These are phyloP conservation scores for Psammodynastes pulverulentus DNA, from an alignment of 2,113 vertebrate genomes.

Conservation along the genomic window DNA sequence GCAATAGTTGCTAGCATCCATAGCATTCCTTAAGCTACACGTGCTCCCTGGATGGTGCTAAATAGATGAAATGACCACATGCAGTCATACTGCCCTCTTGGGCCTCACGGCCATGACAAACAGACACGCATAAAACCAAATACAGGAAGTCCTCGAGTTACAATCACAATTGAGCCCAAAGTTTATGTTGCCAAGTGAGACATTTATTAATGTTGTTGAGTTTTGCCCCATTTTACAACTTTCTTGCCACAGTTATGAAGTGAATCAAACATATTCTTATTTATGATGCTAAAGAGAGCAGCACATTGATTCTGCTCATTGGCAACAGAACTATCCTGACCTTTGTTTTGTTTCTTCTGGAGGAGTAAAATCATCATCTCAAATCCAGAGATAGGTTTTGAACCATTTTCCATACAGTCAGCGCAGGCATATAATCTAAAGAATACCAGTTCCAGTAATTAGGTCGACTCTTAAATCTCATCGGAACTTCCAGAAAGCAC, in stretches of 20 bases:
- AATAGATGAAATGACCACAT: not conserved
- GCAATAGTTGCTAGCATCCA: not conserved
- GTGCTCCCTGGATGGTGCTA: not conserved
- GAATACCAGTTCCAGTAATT: not conserved
- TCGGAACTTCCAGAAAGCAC: not conserved
- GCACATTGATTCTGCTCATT: not conserved
- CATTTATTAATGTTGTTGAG: not conserved
- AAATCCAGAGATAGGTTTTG: not conserved
- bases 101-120: not conserved
- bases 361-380: not conserved
- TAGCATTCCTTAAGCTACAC: not conserved
- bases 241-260: not conserved
- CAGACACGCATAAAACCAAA: not conserved
- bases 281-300: not conserved
- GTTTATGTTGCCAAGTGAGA: not conserved
- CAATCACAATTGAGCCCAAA: not conserved
- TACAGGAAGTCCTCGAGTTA: not conserved
- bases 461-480: not conserved
- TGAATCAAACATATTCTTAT: not conserved
- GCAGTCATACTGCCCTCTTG: not conserved
- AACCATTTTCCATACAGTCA: not conserved
- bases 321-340: not conserved
- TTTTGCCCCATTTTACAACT: not conserved
- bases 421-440: not conserved
- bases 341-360: not conserved